Conservation (phyloP, 2,113 vertebrate species). For the Physeter macrocephalus region DNA sequence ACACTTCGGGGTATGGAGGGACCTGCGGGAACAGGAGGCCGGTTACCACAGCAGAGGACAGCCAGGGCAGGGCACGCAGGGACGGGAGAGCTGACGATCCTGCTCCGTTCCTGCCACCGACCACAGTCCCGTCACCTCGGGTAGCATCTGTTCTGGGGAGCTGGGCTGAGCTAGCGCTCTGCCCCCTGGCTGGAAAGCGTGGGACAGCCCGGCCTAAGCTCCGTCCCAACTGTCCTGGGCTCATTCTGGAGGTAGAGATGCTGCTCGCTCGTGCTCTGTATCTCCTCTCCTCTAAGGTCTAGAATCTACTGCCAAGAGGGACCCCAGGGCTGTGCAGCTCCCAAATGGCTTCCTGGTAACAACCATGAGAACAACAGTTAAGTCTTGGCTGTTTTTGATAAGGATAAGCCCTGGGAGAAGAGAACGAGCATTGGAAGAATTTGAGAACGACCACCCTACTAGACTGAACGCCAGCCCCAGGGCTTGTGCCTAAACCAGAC, state of each 20-base stretch:
- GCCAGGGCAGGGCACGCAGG: accelerated
- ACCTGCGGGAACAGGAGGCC: conserved; percentile 80
- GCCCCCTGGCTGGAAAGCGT: background rate
- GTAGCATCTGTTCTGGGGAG: background rate
- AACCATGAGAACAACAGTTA: background rate
- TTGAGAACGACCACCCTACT: background rate
- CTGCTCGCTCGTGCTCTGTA: background rate
- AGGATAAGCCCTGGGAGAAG: background rate
- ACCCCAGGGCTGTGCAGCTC: background rate
- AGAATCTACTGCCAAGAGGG: background rate
- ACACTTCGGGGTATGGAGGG: conserved; percentile 90
- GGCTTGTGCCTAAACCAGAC: background rate
- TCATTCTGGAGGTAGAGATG: background rate
- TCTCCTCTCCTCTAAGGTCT: background rate
- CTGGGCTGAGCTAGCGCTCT: background rate
- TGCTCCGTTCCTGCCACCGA: background rate
- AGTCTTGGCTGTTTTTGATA: background rate
- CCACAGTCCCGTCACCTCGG: background rate
- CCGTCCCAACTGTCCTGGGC: background rate
- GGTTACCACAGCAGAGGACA: conserved; percentile 1
- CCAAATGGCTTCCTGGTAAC: accelerated
- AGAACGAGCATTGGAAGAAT: background rate
- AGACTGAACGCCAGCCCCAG: background rate
- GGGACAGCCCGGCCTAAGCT: background rate
- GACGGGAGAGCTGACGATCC: background rate